phyloP scores from a whole-genome alignment of 2,888 invertebrate species.

The Ichneumoninae sp. region DNA sequence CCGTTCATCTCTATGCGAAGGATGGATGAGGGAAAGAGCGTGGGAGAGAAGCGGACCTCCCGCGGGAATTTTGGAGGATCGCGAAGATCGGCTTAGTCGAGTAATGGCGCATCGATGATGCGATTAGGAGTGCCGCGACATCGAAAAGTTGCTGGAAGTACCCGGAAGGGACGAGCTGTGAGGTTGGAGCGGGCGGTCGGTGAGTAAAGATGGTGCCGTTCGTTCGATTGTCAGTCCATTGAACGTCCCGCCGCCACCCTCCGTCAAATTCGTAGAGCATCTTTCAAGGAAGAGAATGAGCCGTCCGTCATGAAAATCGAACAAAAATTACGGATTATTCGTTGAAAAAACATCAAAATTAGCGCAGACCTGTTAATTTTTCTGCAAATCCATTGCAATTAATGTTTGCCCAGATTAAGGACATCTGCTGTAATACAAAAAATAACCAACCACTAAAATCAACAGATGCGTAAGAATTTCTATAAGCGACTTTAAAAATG shows the following conservation, averaged over 20 bases:
- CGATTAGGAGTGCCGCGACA: conserved; percentile 42
- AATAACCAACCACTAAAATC: too few species aligned
- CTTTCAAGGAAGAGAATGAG: too few species aligned
- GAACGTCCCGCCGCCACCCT: conserved; percentile 16
- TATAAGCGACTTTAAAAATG: too few species aligned
- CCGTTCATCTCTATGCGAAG: conserved; percentile 1
- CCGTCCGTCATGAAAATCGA: too few species aligned
- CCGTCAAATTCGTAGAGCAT: too few species aligned
- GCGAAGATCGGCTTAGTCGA: conserved; percentile 28
- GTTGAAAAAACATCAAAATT: too few species aligned
- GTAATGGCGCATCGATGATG: conserved; percentile 48
- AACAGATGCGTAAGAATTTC: too few species aligned
- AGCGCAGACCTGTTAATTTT: too few species aligned
- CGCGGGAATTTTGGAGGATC: background rate
- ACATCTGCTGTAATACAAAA: too few species aligned
- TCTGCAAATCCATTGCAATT: too few species aligned
- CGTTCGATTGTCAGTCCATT: conserved; percentile 4
- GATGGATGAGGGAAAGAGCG: background rate
- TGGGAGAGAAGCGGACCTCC: background rate
- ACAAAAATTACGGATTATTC: too few species aligned
- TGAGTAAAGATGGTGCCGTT: background rate
- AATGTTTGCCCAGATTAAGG: too few species aligned
- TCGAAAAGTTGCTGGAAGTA: conserved; percentile 31
- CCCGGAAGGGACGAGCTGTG: conserved; percentile 8
- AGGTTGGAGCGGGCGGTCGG: conserved; percentile 1